Percentiles rank a stretch among this genome's conserved stretches.
Evolutionary conservation across 2,113 vertebrate genomes (phyloP).

Genomic region (Phodopus roborovskii): DNA sequence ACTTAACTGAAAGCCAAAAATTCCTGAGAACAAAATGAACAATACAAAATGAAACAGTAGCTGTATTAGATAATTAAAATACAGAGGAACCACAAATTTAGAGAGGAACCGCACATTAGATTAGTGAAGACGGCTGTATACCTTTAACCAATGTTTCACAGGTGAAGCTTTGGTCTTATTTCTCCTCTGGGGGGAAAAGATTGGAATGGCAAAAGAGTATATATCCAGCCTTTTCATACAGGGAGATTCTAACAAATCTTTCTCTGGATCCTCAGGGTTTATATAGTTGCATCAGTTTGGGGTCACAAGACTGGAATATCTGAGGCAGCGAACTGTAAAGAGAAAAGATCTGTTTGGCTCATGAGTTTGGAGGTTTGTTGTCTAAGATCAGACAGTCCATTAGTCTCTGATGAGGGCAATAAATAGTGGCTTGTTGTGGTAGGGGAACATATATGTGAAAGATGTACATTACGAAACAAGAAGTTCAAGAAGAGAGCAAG

Average conservation of each 20-base stretch:
- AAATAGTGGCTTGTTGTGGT: no score
- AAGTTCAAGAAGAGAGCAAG: not conserved
- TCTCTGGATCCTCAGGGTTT: not conserved
- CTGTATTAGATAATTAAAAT: not conserved
- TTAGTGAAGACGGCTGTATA: not conserved
- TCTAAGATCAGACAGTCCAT: not conserved
- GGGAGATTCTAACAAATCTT: not conserved
- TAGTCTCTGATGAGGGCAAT: not conserved
- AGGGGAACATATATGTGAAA: not conserved
- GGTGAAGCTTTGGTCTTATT: not conserved
- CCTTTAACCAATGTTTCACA: not conserved
- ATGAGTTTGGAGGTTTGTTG: not conserved
- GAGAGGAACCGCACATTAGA: not conserved
- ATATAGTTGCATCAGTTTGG: not conserved
- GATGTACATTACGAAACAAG: not conserved
- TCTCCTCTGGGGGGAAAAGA: not conserved
- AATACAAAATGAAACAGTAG: slow-evolving; percentile 6
- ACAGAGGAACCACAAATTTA: not conserved
- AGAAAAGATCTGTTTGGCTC: not conserved
- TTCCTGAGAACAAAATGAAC: not conserved
- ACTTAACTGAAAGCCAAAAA: not conserved
- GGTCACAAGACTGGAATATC: not conserved
- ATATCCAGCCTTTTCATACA: not conserved
- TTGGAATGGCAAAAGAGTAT: not conserved
- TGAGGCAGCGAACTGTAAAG: not conserved